Base-by-base conservation (phyloP, 2,888 invertebrate species). In the Pseudococcus viburni region DNA sequence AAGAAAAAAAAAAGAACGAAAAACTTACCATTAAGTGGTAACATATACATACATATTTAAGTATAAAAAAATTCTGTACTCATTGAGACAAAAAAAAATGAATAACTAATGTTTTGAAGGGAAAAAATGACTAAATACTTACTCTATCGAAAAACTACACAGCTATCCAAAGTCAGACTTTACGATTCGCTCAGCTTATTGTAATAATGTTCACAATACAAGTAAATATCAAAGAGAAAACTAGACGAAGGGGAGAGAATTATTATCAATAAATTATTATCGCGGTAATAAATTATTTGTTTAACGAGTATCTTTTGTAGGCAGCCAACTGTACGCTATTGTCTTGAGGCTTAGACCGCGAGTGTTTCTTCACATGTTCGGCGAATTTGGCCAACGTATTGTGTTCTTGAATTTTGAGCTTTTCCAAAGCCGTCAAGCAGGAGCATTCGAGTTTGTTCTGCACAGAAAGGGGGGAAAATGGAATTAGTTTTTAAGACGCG, bases 381-480 rank as follows among this genome's bases (percentile, higher is more conserved):
- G 87, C 80, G n/a, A 87, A 80, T 55, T 83, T 87, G 9, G 55
- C 87, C 26, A 87, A 55, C 6, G 80, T 80, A 55, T 87, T 46
- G 55, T 87, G 87, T 39, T 87, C 87, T 80, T 87, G 77, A 8
- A 87, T 77, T 80, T 87, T 87, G 7, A 87, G 55, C 19, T 80
- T 87, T 55, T 87, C 87, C 55, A 87, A 33, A n/a, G 77, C 87
- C 55, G 48, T 39, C 15, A 87, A 51, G 26, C 87, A 87, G 39
- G 87, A 87, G 33, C 87, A 87, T 80, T 87, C 87, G 1, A 80
- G 12, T 87, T 87, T 87, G 83, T 87, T 51, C 87, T 87, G 87
- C n/a, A 42, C n/a, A 80, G 11, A 42, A 80, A 42, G 9, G 42
- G n/a, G 42, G 9, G 42, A 46, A 46, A 11, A 46, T 12, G 8